Evolutionary conservation across 2,888 invertebrate species (phyloP), one percentile per base, ranked within the genome.

Genomic region (Desoria tigrina): DNA sequence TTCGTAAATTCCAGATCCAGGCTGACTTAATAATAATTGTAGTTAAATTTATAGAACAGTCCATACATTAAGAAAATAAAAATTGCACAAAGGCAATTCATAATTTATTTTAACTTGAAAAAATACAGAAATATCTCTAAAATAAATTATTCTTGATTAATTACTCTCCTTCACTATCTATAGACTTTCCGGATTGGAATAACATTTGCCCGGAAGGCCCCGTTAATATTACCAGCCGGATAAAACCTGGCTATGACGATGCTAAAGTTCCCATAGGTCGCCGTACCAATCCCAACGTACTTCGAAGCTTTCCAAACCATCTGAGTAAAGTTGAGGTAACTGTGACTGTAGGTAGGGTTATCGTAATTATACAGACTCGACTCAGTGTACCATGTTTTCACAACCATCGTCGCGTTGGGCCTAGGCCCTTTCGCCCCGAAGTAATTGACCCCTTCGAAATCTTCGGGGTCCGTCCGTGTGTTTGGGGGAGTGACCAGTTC

Each of bases 271-370:
- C 45, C 24, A n/a, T 14, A n/a, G 1, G 63, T 65, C n/a, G 53
- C 45, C n/a, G 50, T 18, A 11, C 70, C 70, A 16, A 70, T 50
- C 11, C 70, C 70, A 21, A 65, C 58, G 1, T 42, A 27, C 6
- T 57, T 61, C 18, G 67, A 63, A 18, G 57, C 23, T 42, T 65
- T 70, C 70, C 70, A 70, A 32, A 70, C 51, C 28, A 70, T 26
- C 53, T 65, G 67, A 1, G 70, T 70, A 37, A 65, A 70, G 37
- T 70, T 67, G 2, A 61, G 42, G 23, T 42, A 49, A 11, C 39
- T 39, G 2, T 45, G 14, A 27, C 60, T 65, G 21, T 63, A 65
- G 11, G 42, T 59, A 11, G 67, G 67, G 55, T 45, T 57, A 39
- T 57, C 57, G 27, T 57, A 70, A 37, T 70, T 56, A 42, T 68